Percentiles rank a stretch among this genome's conserved stretches.
phyloP scores from a whole-genome alignment of 2,113 vertebrate genomes.

The Mastomys natalensis region DNA sequence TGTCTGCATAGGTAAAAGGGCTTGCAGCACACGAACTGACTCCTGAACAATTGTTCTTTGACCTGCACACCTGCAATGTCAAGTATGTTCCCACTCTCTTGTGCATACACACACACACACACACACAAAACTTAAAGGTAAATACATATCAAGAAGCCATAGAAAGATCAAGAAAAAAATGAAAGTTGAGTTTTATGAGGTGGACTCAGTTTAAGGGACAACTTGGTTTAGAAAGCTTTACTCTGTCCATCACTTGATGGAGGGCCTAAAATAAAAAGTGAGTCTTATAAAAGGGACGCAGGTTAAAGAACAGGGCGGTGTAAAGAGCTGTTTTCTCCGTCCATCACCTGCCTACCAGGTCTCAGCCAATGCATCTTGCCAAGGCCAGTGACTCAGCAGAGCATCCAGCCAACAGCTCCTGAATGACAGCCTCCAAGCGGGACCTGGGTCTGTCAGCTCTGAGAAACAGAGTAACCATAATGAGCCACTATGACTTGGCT shows the following conservation, averaged over 20 bases:
- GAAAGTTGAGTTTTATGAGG: slow-evolving; percentile 23
- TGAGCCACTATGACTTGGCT: neutral
- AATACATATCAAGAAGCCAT: neutral
- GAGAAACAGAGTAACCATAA: neutral
- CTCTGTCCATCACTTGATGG: slow-evolving; percentile 13
- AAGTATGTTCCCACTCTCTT: neutral
- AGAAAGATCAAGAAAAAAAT: neutral
- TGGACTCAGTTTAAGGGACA: neutral
- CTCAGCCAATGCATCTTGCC: slow-evolving; percentile 62
- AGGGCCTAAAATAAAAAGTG: slow-evolving; percentile 20
- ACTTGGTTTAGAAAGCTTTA: neutral
- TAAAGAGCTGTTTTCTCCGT: neutral
- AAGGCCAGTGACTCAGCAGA: slow-evolving; percentile 82
- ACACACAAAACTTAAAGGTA: neutral
- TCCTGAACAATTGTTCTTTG: neutral
- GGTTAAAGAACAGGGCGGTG: neutral
- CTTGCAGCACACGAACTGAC: neutral
- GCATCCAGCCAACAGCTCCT: neutral
- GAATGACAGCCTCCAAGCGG: neutral
- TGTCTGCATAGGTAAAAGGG: neutral
- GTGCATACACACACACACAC: fast-evolving
- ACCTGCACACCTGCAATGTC: neutral
- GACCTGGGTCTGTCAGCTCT: neutral
- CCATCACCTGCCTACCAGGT: slow-evolving; percentile 65
- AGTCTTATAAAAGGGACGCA: neutral